A percentile compares a stretch with the other conserved stretches of the same genome.
These are phyloP conservation scores for Arnoldichthys spilopterus DNA, from an alignment of 2,797 vertebrate genomes.

Conservation along the genomic window DNA sequence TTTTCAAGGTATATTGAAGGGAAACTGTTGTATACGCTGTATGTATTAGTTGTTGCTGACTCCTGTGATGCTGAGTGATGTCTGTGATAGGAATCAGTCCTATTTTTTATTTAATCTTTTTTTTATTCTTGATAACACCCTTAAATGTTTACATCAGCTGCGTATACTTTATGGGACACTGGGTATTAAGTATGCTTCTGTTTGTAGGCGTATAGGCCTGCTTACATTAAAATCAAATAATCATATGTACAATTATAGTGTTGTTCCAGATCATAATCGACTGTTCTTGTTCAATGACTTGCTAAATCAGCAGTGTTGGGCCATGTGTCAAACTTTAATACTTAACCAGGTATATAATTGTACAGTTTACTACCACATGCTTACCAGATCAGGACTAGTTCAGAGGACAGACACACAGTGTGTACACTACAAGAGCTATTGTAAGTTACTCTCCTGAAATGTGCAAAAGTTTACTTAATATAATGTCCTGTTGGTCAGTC, in stretches of 20 bases:
- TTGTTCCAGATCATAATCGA: slow-evolving; percentile 1
- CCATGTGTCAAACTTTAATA: background rate
- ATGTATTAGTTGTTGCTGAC: slow-evolving; percentile 11
- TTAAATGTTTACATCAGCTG: slow-evolving; percentile 8
- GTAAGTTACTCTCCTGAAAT: background rate
- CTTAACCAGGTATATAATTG: background rate
- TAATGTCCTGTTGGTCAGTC: background rate
- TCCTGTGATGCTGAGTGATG: background rate
- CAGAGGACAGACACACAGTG: background rate
- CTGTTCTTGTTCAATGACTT: too few species aligned
- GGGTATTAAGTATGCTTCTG: background rate
- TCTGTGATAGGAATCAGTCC: background rate
- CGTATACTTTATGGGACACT: background rate
- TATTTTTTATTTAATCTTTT: background rate
- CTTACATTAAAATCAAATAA: background rate
- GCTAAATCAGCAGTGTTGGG: slow-evolving; percentile 1
- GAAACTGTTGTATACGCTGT: background rate
- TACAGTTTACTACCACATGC: background rate
- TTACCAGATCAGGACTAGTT: background rate
- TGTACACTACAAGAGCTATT: background rate
- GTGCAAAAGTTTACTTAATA: background rate
- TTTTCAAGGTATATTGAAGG: background rate
- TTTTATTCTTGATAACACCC: background rate
- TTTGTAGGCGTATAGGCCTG: background rate
- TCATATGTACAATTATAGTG: background rate